phyloP scores from a whole-genome alignment of 2,888 invertebrate genomes.

The Eledona agricola region DNA sequence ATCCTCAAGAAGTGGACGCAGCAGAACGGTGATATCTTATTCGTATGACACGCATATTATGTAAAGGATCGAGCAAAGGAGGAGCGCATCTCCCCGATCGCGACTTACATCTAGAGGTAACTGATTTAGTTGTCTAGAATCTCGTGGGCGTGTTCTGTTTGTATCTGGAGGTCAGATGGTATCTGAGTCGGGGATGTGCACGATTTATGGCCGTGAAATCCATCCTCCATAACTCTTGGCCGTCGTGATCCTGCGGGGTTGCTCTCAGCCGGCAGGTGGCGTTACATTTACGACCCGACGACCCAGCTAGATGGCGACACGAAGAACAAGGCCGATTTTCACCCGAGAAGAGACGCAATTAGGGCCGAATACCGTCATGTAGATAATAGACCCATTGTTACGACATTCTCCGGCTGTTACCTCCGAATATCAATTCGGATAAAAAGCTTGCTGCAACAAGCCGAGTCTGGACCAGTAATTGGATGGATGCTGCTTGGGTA shows the following conservation, averaged over 20 bases:
- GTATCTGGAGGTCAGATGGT: slow-evolving; percentile 59
- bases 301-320: slow-evolving; percentile 16
- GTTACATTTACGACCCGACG: slow-evolving; percentile 8
- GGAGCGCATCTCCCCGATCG: slow-evolving; percentile 50
- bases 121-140: slow-evolving; percentile 64
- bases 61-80: too few relatives aligned
- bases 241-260: slow-evolving; percentile 52
- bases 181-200: slow-evolving; percentile 56
- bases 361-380: slow-evolving; percentile 58
- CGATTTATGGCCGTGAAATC: slow-evolving; percentile 60
- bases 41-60: slow-evolving; percentile 47
- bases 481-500: slow-evolving; percentile 46
- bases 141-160: slow-evolving; percentile 62
- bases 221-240: slow-evolving; percentile 59
- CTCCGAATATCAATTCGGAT: slow-evolving; percentile 54
- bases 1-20: too few relatives aligned
- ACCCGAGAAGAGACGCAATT: slow-evolving; percentile 50
- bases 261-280: slow-evolving; percentile 41
- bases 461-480: slow-evolving; percentile 43
- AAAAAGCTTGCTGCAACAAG: slow-evolving; percentile 47
- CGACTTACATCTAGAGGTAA: slow-evolving; percentile 52
- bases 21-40: slow-evolving; percentile 49
- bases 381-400: slow-evolving; percentile 62
- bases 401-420: slow-evolving; percentile 58
- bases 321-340: slow-evolving; percentile 29